Base-by-base conservation (phyloP, 1,140 invertebrate genomes). In the Gryon sp. region DNA sequence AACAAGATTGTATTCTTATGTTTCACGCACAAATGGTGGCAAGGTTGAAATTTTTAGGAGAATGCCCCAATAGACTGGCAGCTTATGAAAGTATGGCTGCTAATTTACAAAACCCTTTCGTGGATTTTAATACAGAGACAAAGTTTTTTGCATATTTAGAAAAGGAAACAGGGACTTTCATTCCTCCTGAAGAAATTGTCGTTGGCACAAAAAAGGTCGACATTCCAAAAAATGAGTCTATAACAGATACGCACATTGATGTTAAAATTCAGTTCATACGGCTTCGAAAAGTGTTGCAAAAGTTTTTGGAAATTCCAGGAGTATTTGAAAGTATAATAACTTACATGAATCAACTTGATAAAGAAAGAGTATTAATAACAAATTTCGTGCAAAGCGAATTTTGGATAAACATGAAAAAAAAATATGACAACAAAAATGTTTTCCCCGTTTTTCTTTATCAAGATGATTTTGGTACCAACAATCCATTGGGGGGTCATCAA, bases 281-380 rank as follows among this genome's bases (percentile, higher is more conserved):
- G 8, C 15, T 50, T 3, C 46, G 46, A 7, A 18, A 28, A 4
- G 15, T 34, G 14, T 24, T 50, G 8, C 32, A 50, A 50, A n/a
- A 12, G n/a, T 50, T 50, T n/a, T 50, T 50, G n/a, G 46, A 50
- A n/a, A 34, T 50, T 19, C 46, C 30, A 8, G 46, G 46, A 9
- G n/a, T 50, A 26, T 50, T 50, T 12, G 46, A 50, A 34, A 8
- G 11, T 19, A 50, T 50, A 50, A 50, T 32, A 16, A 11, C 32
- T n/a, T 50, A 50, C 22, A 5, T 19, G 4, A 5, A 14, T 4
- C 28, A 50, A 50, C 46, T 50, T 12, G 46, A 34, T 14, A 24
- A 50, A 34, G 28, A 50, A 34, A 18, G 2, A 24, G 4, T 1
- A 11, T 50, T 34, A 19, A 34, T 34, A 50, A 19, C 26, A 26